phyloP scores from a whole-genome alignment of 2,797 vertebrate species.

The Craterocephalus amniculus region DNA sequence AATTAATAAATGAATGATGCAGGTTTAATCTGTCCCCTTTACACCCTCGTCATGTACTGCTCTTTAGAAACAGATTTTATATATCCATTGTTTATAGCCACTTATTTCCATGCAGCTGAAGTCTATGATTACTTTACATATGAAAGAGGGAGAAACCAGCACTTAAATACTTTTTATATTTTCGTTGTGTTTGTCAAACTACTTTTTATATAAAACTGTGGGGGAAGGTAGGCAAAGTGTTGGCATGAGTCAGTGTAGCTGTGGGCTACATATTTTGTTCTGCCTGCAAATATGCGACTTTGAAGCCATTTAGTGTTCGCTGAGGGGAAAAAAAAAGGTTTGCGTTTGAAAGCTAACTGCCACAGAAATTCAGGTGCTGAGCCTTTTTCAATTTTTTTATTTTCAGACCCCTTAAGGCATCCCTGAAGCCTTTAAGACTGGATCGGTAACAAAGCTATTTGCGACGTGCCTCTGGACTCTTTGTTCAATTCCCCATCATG shows the following conservation, averaged over 20 bases:
- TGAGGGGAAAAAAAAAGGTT: neutral
- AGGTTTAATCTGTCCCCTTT: neutral
- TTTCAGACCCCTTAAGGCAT: conserved; percentile 1
- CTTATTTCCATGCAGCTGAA: neutral
- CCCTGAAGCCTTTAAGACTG: conserved; percentile 9
- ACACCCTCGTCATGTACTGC: neutral
- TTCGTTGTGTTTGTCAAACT: neutral
- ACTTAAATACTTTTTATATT: neutral
- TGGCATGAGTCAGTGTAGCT: neutral
- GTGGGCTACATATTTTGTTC: neutral
- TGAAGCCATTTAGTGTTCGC: neutral
- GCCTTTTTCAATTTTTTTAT: conserved; percentile 10
- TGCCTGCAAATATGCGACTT: neutral
- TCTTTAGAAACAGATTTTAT: neutral
- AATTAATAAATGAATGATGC: neutral
- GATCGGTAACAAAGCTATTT: conserved; percentile 23
- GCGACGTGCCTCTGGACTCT: conserved; percentile 19
- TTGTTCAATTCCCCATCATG: conserved; percentile 42
- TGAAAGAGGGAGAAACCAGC: neutral
- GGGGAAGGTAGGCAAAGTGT: neutral
- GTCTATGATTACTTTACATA: neutral
- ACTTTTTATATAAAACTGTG: neutral
- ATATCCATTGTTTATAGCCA: neutral
- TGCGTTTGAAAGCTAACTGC: neutral
- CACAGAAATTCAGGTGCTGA: neutral